phyloP scores from a whole-genome alignment of 2,797 vertebrate genomes.

The Melanotaenia maccullochi region DNA sequence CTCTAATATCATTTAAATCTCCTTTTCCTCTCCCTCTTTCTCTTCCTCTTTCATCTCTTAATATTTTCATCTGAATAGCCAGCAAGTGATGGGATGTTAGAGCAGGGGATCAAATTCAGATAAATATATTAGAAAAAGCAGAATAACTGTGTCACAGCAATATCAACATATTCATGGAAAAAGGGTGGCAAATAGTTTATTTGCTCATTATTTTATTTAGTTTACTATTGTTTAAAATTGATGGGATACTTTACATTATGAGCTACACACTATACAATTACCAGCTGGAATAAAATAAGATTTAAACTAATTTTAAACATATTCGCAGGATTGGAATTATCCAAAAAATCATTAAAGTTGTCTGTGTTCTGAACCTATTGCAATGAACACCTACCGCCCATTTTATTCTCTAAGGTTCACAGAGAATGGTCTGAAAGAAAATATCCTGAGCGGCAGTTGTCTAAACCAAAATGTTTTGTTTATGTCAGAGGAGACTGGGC shows the following conservation, averaged over 20 bases:
- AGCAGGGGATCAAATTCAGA: slow-evolving; percentile 66
- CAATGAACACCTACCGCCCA: too few species aligned
- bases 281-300: too few species aligned
- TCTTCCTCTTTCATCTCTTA: slow-evolving; percentile 60
- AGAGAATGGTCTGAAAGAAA: too few species aligned
- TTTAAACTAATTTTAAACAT: too few species aligned
- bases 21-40: slow-evolving; percentile 25
- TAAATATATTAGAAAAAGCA: slow-evolving; percentile 79
- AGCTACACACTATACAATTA: background rate
- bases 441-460: too few species aligned
- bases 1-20: slow-evolving; percentile 81
- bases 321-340: too few species aligned
- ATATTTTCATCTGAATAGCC: slow-evolving; percentile 79
- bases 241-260: background rate
- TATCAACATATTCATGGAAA: slow-evolving; percentile 61
- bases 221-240: background rate
- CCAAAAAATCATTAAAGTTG: too few species aligned
- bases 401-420: too few species aligned
- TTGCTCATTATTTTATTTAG: background rate
- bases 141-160: slow-evolving; percentile 71
- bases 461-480: too few species aligned
- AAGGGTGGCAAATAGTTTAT: slow-evolving; percentile 17
- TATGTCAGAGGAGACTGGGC: too few species aligned
- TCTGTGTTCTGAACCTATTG: too few species aligned
- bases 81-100: slow-evolving; percentile 77